A percentile compares a stretch with the other conserved stretches of the same genome.
These are phyloP conservation scores for Mizuhopecten yessoensis DNA, from an alignment of 1,140 invertebrate genomes.

Conservation along the genomic window DNA sequence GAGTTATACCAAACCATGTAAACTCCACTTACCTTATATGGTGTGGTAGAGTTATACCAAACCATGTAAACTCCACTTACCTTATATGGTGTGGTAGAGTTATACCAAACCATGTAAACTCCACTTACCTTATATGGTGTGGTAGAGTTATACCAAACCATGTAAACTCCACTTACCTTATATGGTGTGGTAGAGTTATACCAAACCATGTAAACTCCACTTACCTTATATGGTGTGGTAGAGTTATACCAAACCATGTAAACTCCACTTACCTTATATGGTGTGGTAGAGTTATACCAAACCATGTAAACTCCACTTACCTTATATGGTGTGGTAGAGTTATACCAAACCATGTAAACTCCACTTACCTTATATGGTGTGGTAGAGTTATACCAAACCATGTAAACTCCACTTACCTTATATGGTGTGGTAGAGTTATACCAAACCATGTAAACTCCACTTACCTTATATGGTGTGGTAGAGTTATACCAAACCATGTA, in stretches of 20 bases:
- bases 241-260: too few species aligned
- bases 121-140: slow-evolving; percentile 51
- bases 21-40: not conserved
- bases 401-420: not conserved
- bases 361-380: not conserved
- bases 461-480: not conserved
- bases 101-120: not conserved
- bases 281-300: not conserved
- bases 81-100: slow-evolving; percentile 30
- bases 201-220: not conserved
- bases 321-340: not conserved
- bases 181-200: not conserved
- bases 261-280: not conserved
- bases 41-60: not conserved
- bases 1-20: too few species aligned
- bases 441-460: too few species aligned
- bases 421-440: not conserved
- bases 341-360: too few species aligned
- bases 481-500: too few species aligned
- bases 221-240: not conserved
- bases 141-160: slow-evolving; percentile 8
- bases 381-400: not conserved
- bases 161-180: not conserved
- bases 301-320: not conserved
- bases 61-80: not conserved